These are phyloP conservation scores for Cordilura impudica DNA, from an alignment of 2,888 invertebrate genomes.

Conservation along the genomic window DNA sequence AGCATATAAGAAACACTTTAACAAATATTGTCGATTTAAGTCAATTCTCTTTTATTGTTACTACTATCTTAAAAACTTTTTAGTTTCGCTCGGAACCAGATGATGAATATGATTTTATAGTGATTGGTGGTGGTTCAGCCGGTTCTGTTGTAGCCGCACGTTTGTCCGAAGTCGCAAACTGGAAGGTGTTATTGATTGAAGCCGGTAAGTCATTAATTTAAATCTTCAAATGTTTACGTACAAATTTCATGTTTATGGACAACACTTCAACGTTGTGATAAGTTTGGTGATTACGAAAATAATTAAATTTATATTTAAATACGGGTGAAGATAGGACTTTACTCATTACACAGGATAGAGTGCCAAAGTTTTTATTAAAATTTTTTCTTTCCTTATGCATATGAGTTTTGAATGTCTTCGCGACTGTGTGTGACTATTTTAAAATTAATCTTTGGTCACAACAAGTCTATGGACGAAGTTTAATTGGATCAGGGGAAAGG, in stretches of 20 bases:
- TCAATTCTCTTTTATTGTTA: background rate
- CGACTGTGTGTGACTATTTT: too few species aligned
- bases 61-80: background rate
- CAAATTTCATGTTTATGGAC: background rate
- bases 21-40: too few species aligned
- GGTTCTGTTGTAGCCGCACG: slow-evolving; percentile 77
- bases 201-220: slow-evolving; percentile 74
- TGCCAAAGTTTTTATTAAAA: too few species aligned
- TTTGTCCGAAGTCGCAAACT: slow-evolving; percentile 77
- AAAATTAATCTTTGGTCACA: too few species aligned
- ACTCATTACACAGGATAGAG: background rate
- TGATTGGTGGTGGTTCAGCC: slow-evolving; percentile 77
- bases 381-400: too few species aligned
- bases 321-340: slow-evolving; percentile 1
- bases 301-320: background rate
- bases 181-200: slow-evolving; percentile 78
- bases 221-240: background rate
- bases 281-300: too few species aligned
- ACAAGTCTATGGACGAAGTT: too few species aligned
- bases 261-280: too few species aligned
- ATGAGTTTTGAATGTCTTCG: too few species aligned
- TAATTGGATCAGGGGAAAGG: too few species aligned
- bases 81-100: slow-evolving; percentile 78
- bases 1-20: background rate
- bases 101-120: slow-evolving; percentile 78